Percentiles rank a stretch among this genome's conserved stretches.
Conservation (phyloP, 2,888 invertebrate genomes). For the Brachypterus glaber region DNA sequence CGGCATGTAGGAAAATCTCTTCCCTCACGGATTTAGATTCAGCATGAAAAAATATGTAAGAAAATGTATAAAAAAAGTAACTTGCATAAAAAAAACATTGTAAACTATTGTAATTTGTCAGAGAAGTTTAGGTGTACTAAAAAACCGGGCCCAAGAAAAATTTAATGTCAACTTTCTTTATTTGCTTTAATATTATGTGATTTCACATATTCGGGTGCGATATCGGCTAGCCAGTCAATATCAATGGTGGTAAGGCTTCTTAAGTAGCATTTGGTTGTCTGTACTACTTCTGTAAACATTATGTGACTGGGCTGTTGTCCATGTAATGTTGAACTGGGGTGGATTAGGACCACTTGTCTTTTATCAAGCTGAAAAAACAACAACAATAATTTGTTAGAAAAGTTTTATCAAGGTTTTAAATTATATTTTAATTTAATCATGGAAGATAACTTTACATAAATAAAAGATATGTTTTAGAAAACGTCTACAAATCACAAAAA, state of each 20-base stretch:
- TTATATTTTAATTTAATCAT: no score
- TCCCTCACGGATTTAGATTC: no score
- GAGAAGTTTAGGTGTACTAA: neutral
- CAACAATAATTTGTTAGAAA: slow-evolving; percentile 1
- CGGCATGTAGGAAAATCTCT: no score
- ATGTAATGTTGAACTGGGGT: slow-evolving; percentile 74
- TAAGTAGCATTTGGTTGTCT: slow-evolving; percentile 74
- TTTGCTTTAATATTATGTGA: slow-evolving; percentile 28
- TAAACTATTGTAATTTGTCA: neutral
- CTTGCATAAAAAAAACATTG: no score
- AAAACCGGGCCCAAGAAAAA: no score
- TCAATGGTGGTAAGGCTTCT: slow-evolving; percentile 69
- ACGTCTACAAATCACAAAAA: no score
- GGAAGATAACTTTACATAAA: no score
- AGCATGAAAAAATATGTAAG: no score
- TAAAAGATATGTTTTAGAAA: no score
- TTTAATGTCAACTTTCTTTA: slow-evolving; percentile 16
- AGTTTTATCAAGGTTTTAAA: no score
- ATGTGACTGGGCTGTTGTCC: slow-evolving; percentile 63
- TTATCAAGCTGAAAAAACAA: slow-evolving; percentile 46
- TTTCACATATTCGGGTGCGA: slow-evolving; percentile 42
- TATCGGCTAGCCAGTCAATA: slow-evolving; percentile 66
- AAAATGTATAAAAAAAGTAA: no score
- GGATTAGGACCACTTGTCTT: slow-evolving; percentile 64
- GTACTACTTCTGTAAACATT: slow-evolving; percentile 78